Base-by-base conservation (phyloP, 2,888 invertebrate genomes). In the Ornithoptera priamus region DNA sequence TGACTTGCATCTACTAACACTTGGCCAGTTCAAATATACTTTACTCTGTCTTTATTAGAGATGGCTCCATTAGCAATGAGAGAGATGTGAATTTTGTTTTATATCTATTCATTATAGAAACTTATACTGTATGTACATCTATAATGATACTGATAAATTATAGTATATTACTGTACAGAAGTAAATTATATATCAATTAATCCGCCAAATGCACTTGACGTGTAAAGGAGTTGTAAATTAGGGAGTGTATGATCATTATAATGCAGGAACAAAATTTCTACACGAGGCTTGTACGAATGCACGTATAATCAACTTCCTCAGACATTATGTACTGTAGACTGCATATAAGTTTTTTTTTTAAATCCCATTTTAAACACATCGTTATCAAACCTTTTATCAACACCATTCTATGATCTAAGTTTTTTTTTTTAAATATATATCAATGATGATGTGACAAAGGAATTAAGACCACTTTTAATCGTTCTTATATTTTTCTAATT, bases 241-340 rank as follows among this genome's bases (percentile, higher is more conserved):
- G 65, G 61, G 61, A 69, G 24, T 39, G 17, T 8, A 20, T 42
- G 12, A 24, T 42, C n/a, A 56, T 53, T 42, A 22, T 56, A 69
- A 69, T 42, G 53, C 59, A 69, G 69, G 65, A 69, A 69, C 64
- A 61, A 2, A 50, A 36, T 24, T 39, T n/a, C 18, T 24, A 56
- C 69, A 65, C 69, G 64, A 63, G 46, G 17, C 8, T 8, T 6
- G 18, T n/a, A 22, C 64, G 42, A 61, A 30, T 65, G 53, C 39
- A 18, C 7, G 60, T 36, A n/a, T 59, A 59, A 60, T 30, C 60
- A 39, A 69, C 65, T 65, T 69, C 82, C 77, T 77, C 65, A 79
- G 79, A 81, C 74, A 65, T 36, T 30, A 58, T 36, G 15, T 39
- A 67, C 5, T 53, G 46, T 18, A 67, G 56, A 67, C n/a, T 75